Base-by-base conservation (phyloP, 2,888 invertebrate genomes). In the Cheilosia grossa region DNA sequence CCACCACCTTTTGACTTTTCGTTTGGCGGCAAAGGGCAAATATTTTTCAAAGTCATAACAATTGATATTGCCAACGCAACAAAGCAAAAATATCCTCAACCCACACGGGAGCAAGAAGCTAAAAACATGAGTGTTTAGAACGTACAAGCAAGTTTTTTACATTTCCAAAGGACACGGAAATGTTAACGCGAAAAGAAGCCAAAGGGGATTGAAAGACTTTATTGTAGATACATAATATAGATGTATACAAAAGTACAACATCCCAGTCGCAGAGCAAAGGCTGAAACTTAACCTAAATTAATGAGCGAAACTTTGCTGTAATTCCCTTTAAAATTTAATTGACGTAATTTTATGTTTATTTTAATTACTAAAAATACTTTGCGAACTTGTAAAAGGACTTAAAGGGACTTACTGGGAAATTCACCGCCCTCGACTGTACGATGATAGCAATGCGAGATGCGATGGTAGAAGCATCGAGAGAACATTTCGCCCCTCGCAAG, bases 291-390 rank as follows among this genome's bases (percentile, higher is more conserved):
- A 74, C 80, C 61, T 80, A 85, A 85, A 85, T 85, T 85, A 85
- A 80, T 81, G 85, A 81, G 80, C 49, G 51, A 75, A 85, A 85
- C 70, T 85, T 80, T 70, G 47, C 54, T 49, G 74, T 85, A 80
- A 79, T 85, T 81, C 75, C 75, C 80, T 81, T 85, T 81, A 75
- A 85, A 80, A 85, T 85, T 85, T 85, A 85, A 85, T 72, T 81
- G 85, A 80, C 75, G 85, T 81, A 81, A 85, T 85, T 85, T 80
- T 80, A 80, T 85, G 85, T 85, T 75, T 85, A 85, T 85, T 85
- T 85, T 85, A 81, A 85, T 85, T 80, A 85, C 85, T 70, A 85
- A 75, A 81, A 85, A 85, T 85, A 85, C 85, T 85, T 85, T 80
- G 85, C 80, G 42, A 85, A 85, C 75, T 85, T 85, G 81, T 85